These are phyloP conservation scores for Lanistes nyassanus DNA, from an alignment of 1,140 invertebrate species.

Conservation along the genomic window DNA sequence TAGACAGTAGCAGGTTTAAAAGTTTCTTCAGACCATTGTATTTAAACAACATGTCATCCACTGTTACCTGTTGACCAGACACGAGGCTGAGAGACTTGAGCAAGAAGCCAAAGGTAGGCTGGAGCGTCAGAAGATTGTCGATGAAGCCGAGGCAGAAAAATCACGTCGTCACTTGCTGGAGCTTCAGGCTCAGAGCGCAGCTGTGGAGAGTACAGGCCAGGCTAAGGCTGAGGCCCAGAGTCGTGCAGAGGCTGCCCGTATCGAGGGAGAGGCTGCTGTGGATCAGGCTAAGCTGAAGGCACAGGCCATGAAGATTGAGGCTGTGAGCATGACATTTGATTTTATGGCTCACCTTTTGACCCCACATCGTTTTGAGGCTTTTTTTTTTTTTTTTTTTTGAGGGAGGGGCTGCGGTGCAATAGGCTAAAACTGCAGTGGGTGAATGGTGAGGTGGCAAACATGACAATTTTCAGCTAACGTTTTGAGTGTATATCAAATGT, in stretches of 20 bases:
- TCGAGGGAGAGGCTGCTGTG: constrained; percentile 71
- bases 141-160: constrained; percentile 70
- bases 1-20: too few species aligned
- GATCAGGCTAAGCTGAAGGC: constrained; percentile 69
- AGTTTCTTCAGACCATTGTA: too few species aligned
- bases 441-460: too few species aligned
- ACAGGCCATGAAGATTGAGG: constrained; percentile 69
- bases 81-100: constrained; percentile 71
- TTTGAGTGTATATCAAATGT: too few species aligned
- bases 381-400: neutral
- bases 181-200: constrained; percentile 67
- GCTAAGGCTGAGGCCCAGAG: constrained; percentile 71
- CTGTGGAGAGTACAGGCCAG: constrained; percentile 67
- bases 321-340: constrained; percentile 57
- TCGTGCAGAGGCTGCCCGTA: constrained; percentile 68
- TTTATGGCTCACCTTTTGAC: neutral
- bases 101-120: constrained; percentile 70
- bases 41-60: neutral
- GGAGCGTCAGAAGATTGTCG: constrained; percentile 69
- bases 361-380: too few species aligned
- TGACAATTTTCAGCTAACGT: too few species aligned
- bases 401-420: too few species aligned
- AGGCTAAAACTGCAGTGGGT: too few species aligned
- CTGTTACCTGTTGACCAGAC: constrained; percentile 47
- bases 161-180: constrained; percentile 66